Percentiles rank a stretch among this genome's conserved stretches.
phyloP scores from a whole-genome alignment of 2,113 vertebrate species.

The Sorex fumeus region DNA sequence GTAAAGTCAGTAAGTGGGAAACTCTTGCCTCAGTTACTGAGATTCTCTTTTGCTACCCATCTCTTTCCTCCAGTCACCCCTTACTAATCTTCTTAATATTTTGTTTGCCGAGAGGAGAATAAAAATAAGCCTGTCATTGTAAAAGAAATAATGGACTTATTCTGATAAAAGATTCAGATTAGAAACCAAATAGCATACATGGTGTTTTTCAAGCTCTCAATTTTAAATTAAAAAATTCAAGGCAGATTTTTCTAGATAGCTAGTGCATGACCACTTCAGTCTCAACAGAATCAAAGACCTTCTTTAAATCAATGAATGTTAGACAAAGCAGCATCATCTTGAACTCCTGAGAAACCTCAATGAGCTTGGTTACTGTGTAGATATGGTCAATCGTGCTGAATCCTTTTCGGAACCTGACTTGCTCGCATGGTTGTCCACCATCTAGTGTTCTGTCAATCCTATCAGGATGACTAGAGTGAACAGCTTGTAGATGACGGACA shows the following conservation, averaged over 20 bases:
- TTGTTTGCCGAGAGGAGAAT: slow-evolving; percentile 62
- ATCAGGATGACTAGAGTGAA: no score
- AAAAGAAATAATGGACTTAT: slow-evolving; percentile 74
- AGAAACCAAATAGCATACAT: slow-evolving; percentile 56
- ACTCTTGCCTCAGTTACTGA: slow-evolving; percentile 58
- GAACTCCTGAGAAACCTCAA: no score
- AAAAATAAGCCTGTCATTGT: slow-evolving; percentile 74
- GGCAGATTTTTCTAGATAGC: slow-evolving; percentile 32
- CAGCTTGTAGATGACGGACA: no score
- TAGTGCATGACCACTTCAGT: no score
- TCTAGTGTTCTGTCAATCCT: no score
- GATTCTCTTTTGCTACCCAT: slow-evolving; percentile 62
- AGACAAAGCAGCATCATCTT: no score
- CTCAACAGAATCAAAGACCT: no score
- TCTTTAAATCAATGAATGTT: no score
- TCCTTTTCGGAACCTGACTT: no score
- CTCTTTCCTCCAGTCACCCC: slow-evolving; percentile 66
- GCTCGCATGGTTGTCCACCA: no score
- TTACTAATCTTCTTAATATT: slow-evolving; percentile 60
- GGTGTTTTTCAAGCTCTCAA: slow-evolving; percentile 53
- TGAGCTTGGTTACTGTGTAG: no score
- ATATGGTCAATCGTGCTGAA: no score
- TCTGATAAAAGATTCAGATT: slow-evolving; percentile 62
- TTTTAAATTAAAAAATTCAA: slow-evolving; percentile 43
- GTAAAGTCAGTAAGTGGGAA: slow-evolving; percentile 71